Conservation (phyloP, 2,888 invertebrate species). For the Rhimphoctona megacephalus region DNA sequence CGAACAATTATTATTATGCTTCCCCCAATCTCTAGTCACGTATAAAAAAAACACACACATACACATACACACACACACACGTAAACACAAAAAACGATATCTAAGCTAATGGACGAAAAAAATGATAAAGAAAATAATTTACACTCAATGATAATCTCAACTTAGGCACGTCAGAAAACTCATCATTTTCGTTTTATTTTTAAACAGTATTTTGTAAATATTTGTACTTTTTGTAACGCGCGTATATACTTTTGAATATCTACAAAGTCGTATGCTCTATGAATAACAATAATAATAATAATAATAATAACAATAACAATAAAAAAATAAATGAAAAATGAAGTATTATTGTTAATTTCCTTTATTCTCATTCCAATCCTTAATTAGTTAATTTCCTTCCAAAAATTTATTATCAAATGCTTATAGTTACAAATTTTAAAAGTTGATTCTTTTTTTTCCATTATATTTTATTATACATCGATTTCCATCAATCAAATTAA, state of each 20-base stretch:
- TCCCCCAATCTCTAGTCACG: constrained; percentile 56
- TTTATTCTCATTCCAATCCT: neutral
- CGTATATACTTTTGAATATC: constrained; percentile 75
- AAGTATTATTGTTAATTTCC: neutral
- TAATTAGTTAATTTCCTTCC: neutral
- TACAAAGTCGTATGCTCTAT: constrained; percentile 70
- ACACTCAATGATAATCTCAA: constrained; percentile 38
- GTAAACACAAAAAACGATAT: constrained; percentile 72
- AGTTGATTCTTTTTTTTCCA: too few relatives aligned
- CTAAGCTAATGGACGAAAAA: constrained; percentile 68
- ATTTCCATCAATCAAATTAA: neutral
- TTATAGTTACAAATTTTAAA: too few relatives aligned
- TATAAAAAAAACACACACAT: constrained; percentile 12
- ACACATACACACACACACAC: neutral
- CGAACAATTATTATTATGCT: constrained; percentile 37
- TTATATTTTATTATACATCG: neutral
- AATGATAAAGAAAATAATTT: constrained; percentile 17
- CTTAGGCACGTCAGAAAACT: constrained; percentile 47
- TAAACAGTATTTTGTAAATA: constrained; percentile 81
- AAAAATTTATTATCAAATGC: neutral
- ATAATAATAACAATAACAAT: constrained; percentile 20
- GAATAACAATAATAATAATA: constrained; percentile 4
- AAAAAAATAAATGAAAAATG: neutral
- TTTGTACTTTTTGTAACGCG: constrained; percentile 82
- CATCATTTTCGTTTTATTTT: constrained; percentile 64